These are phyloP conservation scores for Rhinogobio ventralis DNA, from an alignment of 2,797 vertebrate species.

Conservation along the genomic window DNA sequence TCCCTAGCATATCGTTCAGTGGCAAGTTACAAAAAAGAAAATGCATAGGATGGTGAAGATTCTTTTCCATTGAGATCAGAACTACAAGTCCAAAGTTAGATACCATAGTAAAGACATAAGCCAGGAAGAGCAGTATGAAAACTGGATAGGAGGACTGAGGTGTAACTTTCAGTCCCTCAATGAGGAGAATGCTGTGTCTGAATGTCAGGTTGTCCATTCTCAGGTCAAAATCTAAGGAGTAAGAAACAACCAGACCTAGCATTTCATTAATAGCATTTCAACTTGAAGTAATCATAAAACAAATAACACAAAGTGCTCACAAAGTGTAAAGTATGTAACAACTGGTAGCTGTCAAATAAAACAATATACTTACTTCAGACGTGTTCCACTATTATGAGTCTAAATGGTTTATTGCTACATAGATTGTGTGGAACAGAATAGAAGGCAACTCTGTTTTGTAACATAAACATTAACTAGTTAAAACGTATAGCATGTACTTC, in stretches of 20 bases:
- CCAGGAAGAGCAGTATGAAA: constrained; percentile 14
- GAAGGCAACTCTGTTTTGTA: neutral
- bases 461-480: neutral
- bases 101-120: constrained; percentile 55
- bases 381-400: neutral
- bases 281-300: neutral
- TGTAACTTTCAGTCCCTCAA: constrained; percentile 49
- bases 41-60: constrained; percentile 39
- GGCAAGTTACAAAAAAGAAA: constrained; percentile 40
- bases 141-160: constrained; percentile 16
- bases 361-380: neutral
- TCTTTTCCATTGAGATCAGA: constrained; percentile 43
- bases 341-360: neutral
- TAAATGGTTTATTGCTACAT: neutral
- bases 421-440: neutral
- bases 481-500: neutral
- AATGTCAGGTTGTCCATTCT: constrained; percentile 57
- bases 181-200: constrained; percentile 41
- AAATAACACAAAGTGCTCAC: neutral
- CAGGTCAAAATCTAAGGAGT: neutral
- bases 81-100: constrained; percentile 57
- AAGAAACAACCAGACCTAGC: neutral
- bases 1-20: constrained; percentile 10
- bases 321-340: neutral
- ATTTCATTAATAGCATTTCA: neutral